phyloP scores from a whole-genome alignment of 2,113 vertebrate species.

The Peromyscus leucopus region DNA sequence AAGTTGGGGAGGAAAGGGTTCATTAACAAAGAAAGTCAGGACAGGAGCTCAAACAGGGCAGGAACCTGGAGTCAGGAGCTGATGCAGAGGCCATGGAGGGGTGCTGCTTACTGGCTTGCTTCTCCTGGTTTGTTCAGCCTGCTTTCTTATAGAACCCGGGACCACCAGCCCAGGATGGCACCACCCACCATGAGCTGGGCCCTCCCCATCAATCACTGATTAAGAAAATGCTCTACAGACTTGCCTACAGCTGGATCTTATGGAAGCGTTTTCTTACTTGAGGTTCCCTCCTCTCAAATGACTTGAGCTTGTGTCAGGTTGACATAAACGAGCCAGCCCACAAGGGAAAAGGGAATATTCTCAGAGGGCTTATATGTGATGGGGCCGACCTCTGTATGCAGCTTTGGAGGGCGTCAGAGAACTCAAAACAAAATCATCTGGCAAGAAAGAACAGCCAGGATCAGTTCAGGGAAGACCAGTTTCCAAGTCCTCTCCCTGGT shows the following conservation, averaged over 20 bases:
- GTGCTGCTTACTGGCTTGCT: background rate
- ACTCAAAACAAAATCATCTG: background rate
- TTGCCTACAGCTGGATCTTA: background rate
- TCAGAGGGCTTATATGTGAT: background rate
- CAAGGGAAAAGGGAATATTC: background rate
- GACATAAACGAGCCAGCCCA: background rate
- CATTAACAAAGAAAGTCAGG: background rate
- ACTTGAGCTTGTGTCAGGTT: background rate
- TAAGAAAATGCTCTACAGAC: background rate
- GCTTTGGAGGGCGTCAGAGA: background rate
- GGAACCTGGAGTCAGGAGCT: background rate
- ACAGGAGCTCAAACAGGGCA: background rate
- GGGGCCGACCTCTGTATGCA: background rate
- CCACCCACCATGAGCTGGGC: background rate
- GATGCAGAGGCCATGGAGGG: background rate
- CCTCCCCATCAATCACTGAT: background rate
- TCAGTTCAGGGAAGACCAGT: background rate
- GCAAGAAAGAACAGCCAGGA: constrained; percentile 9
- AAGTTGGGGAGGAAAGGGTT: background rate
- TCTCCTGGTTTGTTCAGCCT: background rate
- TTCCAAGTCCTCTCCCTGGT: background rate
- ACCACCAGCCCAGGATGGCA: background rate
- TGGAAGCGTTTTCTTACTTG: background rate
- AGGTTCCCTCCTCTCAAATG: background rate
- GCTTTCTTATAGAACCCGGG: background rate